A percentile compares a stretch with the other conserved stretches of the same genome.
These are phyloP conservation scores for Synergus itoensis DNA, from an alignment of 2,888 invertebrate species.

Conservation along the genomic window DNA sequence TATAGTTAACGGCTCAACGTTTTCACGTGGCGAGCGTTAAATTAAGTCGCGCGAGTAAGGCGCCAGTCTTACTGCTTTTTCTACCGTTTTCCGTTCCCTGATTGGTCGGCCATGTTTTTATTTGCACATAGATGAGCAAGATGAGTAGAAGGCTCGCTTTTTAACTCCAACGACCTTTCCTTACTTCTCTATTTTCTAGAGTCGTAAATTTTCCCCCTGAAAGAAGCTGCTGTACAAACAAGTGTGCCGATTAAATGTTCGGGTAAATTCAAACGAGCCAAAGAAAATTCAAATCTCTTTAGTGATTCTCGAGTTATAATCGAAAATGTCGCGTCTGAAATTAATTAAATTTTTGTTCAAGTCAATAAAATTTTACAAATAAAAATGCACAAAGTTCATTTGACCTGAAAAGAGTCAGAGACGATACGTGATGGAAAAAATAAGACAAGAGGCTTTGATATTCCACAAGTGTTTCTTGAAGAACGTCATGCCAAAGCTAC, in stretches of 20 bases:
- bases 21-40: conserved; percentile 41
- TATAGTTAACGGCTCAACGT: conserved; percentile 61
- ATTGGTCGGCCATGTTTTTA: conserved; percentile 24
- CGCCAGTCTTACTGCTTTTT: conserved; percentile 33
- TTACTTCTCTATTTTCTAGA: not conserved
- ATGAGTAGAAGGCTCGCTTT: not conserved
- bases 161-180: not conserved
- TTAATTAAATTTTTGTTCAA: too few relatives aligned
- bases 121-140: conserved; percentile 3
- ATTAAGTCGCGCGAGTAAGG: conserved; percentile 36
- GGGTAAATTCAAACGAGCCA: too few relatives aligned
- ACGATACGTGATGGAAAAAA: conserved; percentile 46
- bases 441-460: conserved; percentile 61
- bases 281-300: too few relatives aligned
- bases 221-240: not conserved
- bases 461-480: conserved; percentile 63
- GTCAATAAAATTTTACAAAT: too few relatives aligned
- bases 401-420: conserved; percentile 5
- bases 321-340: too few relatives aligned
- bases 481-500: conserved; percentile 68
- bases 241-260: too few relatives aligned
- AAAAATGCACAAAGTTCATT: not conserved
- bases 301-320: too few relatives aligned
- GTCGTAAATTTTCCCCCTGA: not conserved
- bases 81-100: conserved; percentile 31